These are phyloP conservation scores for Atherinosoma microstoma DNA, from an alignment of 2,797 vertebrate species.

Conservation along the genomic window DNA sequence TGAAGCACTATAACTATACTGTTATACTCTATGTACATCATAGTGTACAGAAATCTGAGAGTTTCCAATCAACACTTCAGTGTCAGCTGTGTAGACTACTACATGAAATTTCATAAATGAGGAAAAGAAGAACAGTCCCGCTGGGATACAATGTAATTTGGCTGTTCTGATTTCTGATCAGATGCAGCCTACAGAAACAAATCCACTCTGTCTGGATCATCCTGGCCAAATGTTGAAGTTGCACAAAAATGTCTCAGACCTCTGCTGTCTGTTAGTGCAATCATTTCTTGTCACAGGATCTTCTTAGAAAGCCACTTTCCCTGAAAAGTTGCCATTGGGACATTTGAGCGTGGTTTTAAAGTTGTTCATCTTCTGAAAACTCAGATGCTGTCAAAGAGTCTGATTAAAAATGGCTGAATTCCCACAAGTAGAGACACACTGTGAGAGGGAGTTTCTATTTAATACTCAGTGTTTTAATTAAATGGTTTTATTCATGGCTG, in stretches of 20 bases:
- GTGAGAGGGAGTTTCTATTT: neutral
- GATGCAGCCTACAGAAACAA: slow-evolving; percentile 16
- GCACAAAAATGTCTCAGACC: slow-evolving; percentile 21
- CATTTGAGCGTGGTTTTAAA: slow-evolving; percentile 4
- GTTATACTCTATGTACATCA: neutral
- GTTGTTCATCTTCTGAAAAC: slow-evolving; percentile 17
- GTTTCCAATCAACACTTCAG: neutral
- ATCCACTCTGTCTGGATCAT: slow-evolving; percentile 10
- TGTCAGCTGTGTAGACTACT: neutral
- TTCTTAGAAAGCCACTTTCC: slow-evolving; percentile 28
- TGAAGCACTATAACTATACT: neutral
- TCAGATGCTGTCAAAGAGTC: neutral
- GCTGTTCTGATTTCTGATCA: slow-evolving; percentile 11
- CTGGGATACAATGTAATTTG: neutral
- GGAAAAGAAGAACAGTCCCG: neutral
- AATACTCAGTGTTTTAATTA: neutral
- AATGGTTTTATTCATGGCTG: neutral
- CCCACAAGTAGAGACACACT: neutral
- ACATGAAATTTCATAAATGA: neutral
- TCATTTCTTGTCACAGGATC: slow-evolving; percentile 2
- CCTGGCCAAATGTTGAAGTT: slow-evolving; percentile 7
- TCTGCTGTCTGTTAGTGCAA: slow-evolving; percentile 27
- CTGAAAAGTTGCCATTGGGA: slow-evolving; percentile 2
- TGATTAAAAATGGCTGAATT: neutral
- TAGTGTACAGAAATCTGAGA: neutral